These are phyloP conservation scores for Patella ulyssiponensis DNA, from an alignment of 2,888 invertebrate genomes.

Conservation along the genomic window DNA sequence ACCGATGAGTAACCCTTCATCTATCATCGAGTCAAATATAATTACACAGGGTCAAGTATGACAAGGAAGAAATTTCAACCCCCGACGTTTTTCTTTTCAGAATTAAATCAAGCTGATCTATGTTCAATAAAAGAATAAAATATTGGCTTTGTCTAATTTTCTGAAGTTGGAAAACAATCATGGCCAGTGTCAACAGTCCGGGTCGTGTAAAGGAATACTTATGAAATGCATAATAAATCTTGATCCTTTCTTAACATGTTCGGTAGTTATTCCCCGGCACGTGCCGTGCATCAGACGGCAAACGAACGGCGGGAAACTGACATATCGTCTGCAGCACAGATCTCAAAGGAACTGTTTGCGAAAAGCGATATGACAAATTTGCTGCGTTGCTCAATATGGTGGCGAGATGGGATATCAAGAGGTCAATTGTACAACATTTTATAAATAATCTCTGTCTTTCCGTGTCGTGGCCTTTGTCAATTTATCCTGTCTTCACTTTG, in stretches of 20 bases:
- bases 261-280: neutral
- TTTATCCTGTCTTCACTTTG: constrained; percentile 5
- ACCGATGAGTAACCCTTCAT: no score
- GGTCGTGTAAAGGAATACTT: neutral
- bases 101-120: no score
- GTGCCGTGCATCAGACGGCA: constrained; percentile 7
- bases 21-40: no score
- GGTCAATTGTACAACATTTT: constrained; percentile 7
- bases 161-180: neutral
- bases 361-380: constrained; percentile 12
- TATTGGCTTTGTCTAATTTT: neutral
- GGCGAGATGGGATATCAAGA: constrained; percentile 1
- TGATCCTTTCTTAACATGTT: neutral
- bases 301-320: constrained; percentile 7
- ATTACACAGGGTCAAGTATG: no score
- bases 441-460: constrained; percentile 1
- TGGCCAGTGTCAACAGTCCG: neutral
- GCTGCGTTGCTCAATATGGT: neutral
- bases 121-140: no score
- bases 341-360: neutral
- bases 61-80: no score
- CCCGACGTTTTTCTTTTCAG: no score
- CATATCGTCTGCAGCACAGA: constrained; percentile 8
- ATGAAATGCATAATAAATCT: neutral
- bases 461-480: neutral